Evolutionary conservation across 2,888 invertebrate species (phyloP), one percentile per base, ranked within the genome.

Genomic region (Notodonta dromedarius): DNA sequence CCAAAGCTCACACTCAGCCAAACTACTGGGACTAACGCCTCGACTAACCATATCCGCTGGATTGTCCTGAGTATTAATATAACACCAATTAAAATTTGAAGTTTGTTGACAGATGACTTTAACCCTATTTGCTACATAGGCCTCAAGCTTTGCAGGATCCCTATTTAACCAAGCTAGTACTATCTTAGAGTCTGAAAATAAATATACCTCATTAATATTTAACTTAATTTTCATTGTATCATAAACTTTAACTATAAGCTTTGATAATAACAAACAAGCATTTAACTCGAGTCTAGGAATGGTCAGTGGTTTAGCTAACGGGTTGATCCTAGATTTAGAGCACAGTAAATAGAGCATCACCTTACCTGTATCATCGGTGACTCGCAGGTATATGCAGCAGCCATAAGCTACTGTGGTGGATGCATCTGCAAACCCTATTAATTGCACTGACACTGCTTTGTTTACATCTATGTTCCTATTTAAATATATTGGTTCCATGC

Each of bases 61-160:
- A 44, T 70, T 70, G 0, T 67, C 65, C 8, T 42, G 13, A 9
- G 58, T 56, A 8, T 44, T 11, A n/a, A 68, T 60, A 42, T 67
- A 65, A 16, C 48, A 40, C 67, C 71, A 71, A 14, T 16, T 11
- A 14, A 59, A 69, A 8, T 55, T 40, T 53, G 11, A n/a, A 12
- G 67, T 66, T 4, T 54, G 35, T 12, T 66, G 32, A 5, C 39
- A 16, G 8, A 52, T 24, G 4, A 24, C 12, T 32, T 14, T 59
- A 0, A 67, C 67, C 53, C 71, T 67, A 56, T 73, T 71, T 12
- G 58, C 60, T 9, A 70, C 68, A 32, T 64, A 72, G 2, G 68
- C 59, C 16, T 65, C 50, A 11, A 52, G 24, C 11, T 52, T 8
- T 24, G 24, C 12, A 24, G 11, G 12, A 32, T 65, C 58, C 12